Conservation (phyloP, 2,113 vertebrate species). For the Motacilla tschutschensis region DNA sequence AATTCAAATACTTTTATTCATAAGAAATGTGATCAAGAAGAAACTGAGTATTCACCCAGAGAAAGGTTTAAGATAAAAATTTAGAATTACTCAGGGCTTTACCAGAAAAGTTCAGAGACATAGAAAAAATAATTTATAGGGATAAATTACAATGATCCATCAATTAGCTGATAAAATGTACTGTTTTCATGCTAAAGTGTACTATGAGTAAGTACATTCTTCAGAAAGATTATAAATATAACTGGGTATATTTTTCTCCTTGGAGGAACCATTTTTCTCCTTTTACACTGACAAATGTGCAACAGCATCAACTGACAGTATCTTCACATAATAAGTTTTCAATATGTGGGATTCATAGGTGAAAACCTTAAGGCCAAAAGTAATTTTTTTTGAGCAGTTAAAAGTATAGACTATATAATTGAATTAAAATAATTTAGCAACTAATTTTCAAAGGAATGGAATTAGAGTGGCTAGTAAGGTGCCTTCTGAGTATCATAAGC, state of each 20-base stretch:
- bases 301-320: not conserved
- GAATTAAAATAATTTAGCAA: not conserved
- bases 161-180: not conserved
- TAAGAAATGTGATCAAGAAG: not conserved
- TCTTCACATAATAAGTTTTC: not conserved
- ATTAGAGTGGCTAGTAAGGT: not conserved
- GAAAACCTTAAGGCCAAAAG: not conserved
- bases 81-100: not conserved
- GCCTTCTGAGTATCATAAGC: not conserved
- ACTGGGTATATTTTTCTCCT: not conserved
- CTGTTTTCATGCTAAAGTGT: not conserved
- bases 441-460: not conserved
- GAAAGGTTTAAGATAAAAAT: not conserved
- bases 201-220: not conserved
- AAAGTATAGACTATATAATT: not conserved
- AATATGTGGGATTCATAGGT: not conserved
- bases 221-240: not conserved
- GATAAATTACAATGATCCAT: not conserved
- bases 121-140: not conserved
- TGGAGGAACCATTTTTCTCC: not conserved
- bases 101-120: not conserved
- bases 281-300: not conserved
- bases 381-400: not conserved
- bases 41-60: not conserved
- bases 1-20: not conserved